Evolutionary conservation across 2,888 invertebrate species (phyloP).

Genomic region (Hydroisotoma schaefferi): DNA sequence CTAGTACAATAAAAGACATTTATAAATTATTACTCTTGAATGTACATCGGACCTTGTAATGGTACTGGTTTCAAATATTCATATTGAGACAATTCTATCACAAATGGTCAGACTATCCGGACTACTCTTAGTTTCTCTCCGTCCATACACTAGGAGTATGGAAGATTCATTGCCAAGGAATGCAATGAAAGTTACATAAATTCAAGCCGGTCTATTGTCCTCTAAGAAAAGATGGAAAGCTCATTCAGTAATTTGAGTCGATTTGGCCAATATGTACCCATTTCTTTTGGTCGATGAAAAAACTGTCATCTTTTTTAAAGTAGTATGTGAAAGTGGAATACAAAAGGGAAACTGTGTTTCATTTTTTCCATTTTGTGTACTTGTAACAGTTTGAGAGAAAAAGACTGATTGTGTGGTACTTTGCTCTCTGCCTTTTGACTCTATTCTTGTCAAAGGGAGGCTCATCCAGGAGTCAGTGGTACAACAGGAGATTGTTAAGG

Average conservation of each 20-base stretch:
- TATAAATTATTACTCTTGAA: slow-evolving; percentile 14
- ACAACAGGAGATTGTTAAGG: background rate
- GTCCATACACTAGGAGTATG: too few species aligned
- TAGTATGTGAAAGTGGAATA: too few species aligned
- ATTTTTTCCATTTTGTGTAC: background rate
- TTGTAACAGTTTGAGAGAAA: background rate
- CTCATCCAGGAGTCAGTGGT: too few species aligned
- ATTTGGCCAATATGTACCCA: slow-evolving; percentile 5
- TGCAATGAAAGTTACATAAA: slow-evolving; percentile 17
- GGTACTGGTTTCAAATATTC: slow-evolving; percentile 2
- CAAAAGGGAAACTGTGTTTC: too few species aligned
- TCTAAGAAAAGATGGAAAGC: slow-evolving; percentile 8
- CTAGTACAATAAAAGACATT: slow-evolving; percentile 12
- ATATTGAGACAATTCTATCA: background rate
- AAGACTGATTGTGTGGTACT: slow-evolving; percentile 6
- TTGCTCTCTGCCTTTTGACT: slow-evolving; percentile 4
- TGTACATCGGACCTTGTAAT: background rate
- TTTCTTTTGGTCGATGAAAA: too few species aligned
- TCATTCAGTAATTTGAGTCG: slow-evolving; percentile 12
- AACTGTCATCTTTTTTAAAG: too few species aligned
- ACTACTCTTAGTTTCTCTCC: background rate
- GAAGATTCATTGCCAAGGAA: slow-evolving; percentile 15
- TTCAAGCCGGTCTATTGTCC: slow-evolving; percentile 11
- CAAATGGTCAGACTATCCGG: background rate
- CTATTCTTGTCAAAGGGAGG: background rate